Evolutionary conservation across 2,113 vertebrate genomes (phyloP).

Genomic region (Pangasianodon gigas): DNA sequence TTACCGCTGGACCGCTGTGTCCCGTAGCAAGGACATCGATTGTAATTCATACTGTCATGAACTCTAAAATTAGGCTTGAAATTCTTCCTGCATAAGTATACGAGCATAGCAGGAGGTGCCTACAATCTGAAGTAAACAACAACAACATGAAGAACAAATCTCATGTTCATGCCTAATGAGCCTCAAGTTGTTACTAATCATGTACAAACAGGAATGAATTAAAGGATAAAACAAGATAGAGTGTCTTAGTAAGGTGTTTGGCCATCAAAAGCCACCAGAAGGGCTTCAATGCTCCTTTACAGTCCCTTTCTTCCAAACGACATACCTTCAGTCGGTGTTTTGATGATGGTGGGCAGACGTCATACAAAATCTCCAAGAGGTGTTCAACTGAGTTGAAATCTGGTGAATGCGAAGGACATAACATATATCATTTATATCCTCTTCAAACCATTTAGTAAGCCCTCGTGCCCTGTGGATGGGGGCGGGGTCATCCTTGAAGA

Average conservation of each 20-base stretch:
- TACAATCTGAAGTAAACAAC: conserved; percentile 20
- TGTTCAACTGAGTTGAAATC: not conserved
- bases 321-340: not conserved
- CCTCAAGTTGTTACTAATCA: not conserved
- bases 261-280: not conserved
- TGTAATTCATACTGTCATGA: conserved; percentile 37
- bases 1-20: conserved; percentile 37
- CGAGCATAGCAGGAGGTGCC: conserved; percentile 6
- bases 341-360: not conserved
- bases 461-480: not conserved
- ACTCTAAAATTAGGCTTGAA: conserved; percentile 45
- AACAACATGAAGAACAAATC: not conserved
- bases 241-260: not conserved
- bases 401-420: not conserved
- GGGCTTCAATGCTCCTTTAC: not conserved
- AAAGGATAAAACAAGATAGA: not conserved
- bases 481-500: not conserved
- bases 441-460: not conserved
- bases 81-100: conserved; percentile 25
- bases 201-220: too few species aligned
- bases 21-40: conserved; percentile 19
- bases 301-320: not conserved
- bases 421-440: not conserved
- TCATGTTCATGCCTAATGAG: not conserved
- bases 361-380: not conserved